Evolutionary conservation across 1,140 invertebrate species (phyloP).

Genomic region (Charaxes varanes): DNA sequence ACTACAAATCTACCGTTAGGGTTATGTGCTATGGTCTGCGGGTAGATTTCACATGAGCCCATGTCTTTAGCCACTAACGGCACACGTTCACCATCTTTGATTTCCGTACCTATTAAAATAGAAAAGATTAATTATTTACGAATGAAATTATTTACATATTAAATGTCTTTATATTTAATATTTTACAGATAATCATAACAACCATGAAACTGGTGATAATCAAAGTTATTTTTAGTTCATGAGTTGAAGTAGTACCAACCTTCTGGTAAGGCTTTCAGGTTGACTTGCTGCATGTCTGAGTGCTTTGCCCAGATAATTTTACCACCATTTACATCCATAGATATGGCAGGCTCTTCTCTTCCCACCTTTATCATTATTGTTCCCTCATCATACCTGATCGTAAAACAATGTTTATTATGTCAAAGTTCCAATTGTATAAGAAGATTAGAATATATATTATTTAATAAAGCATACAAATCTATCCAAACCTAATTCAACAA

Average conservation of each 20-base stretch:
- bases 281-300: constrained; percentile 98
- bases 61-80: constrained; percentile 97
- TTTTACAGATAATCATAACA: too few relatives aligned
- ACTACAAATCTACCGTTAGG: constrained; percentile 99
- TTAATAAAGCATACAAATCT: too few relatives aligned
- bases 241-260: too few relatives aligned
- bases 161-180: too few relatives aligned
- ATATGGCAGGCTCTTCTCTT: constrained; percentile 98
- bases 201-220: too few relatives aligned
- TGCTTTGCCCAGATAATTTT: constrained; percentile 99
- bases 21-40: constrained; percentile 98
- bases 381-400: constrained; percentile 92
- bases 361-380: constrained; percentile 98
- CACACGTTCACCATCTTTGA: constrained; percentile 94
- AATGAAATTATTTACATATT: too few relatives aligned
- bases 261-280: constrained; percentile 89
- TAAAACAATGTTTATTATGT: neutral
- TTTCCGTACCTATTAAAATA: constrained; percentile 73
- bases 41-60: constrained; percentile 99
- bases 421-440: too few relatives aligned
- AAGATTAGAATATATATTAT: too few relatives aligned
- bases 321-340: constrained; percentile 97
- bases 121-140: too few relatives aligned
- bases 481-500: too few relatives aligned
- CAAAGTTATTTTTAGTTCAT: too few relatives aligned